Evolutionary conservation across 2,113 vertebrate genomes (phyloP).

Genomic region (Megalops atlanticus): DNA sequence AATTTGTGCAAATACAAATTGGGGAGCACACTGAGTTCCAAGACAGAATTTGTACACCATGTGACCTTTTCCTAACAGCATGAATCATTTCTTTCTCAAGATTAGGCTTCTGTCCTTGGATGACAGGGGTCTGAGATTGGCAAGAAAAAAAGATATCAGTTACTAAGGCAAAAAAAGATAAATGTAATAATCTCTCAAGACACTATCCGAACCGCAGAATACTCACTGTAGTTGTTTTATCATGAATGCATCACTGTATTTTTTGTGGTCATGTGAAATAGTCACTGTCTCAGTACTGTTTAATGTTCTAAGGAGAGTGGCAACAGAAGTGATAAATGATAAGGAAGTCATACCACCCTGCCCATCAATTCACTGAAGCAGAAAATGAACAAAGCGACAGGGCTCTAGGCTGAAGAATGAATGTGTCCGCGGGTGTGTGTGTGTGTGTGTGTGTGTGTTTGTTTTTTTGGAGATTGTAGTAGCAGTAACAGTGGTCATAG

Average conservation of each 20-base stretch:
- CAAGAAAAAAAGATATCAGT: background rate
- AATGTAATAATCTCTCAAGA: background rate
- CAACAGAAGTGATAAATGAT: background rate
- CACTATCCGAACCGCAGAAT: background rate
- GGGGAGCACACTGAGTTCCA: no score
- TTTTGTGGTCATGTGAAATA: background rate
- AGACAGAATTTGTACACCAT: no score
- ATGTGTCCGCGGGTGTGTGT: background rate
- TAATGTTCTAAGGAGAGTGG: background rate
- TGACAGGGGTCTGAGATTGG: background rate
- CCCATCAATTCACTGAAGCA: background rate
- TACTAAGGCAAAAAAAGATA: background rate
- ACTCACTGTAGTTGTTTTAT: background rate
- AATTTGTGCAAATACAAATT: background rate
- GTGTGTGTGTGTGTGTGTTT: background rate
- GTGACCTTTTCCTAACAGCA: background rate
- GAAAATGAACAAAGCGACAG: constrained; percentile 13
- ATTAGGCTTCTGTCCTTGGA: background rate
- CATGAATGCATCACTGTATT: background rate
- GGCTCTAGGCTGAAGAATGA: background rate
- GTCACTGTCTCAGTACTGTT: background rate
- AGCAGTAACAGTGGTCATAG: no score
- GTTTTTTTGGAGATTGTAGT: background rate
- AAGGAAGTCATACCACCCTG: background rate
- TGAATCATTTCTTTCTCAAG: background rate